Conservation (phyloP, 2,888 invertebrate species). For the Lithophane ornitopus region DNA sequence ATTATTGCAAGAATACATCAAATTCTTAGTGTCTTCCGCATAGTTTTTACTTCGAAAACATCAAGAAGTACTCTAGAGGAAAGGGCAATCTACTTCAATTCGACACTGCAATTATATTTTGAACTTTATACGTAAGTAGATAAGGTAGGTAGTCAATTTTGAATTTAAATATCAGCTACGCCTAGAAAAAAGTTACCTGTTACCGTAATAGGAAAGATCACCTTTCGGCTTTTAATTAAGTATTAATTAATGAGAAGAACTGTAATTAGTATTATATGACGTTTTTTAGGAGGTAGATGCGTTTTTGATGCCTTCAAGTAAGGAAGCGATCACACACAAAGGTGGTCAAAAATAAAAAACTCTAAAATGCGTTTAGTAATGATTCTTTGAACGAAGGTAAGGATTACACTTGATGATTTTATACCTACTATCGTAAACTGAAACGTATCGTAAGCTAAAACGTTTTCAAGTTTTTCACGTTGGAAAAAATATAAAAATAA, state of each 20-base stretch:
- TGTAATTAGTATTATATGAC: slow-evolving; percentile 2
- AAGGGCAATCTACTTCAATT: slow-evolving; percentile 34
- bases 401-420: neutral
- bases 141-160: neutral
- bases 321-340: neutral
- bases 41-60: slow-evolving; percentile 2
- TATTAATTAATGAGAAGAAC: slow-evolving; percentile 24
- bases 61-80: neutral
- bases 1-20: neutral
- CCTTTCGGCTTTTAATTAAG: slow-evolving; percentile 27
- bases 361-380: neutral
- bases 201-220: slow-evolving; percentile 14
- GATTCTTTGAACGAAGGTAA: neutral
- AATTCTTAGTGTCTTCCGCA: slow-evolving; percentile 24
- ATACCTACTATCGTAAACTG: no score
- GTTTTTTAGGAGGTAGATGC: neutral
- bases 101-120: slow-evolving; percentile 20
- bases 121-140: neutral
- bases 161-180: slow-evolving; percentile 28
- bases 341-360: neutral
- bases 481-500: no score
- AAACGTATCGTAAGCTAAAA: no score
- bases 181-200: slow-evolving; percentile 3
- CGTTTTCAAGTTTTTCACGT: no score
- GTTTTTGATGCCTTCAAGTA: neutral